Evolutionary conservation across 1,140 invertebrate genomes (phyloP).

Genomic region (Caenorhabditis elegans): DNA sequence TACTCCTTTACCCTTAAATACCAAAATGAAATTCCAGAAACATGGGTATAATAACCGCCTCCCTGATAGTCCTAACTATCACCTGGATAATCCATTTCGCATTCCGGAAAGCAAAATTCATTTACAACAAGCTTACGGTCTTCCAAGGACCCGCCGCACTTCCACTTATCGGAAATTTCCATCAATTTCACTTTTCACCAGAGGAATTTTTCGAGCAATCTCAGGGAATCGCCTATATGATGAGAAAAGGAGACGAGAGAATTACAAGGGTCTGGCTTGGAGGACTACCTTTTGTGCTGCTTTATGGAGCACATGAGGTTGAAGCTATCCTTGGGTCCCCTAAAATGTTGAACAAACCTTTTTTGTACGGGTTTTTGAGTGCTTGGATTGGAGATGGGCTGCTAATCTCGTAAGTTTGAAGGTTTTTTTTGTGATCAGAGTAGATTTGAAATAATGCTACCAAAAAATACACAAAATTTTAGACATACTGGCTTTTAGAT

Average conservation of each 20-base stretch:
- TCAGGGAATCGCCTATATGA: slow-evolving; percentile 65
- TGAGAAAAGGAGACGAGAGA: slow-evolving; percentile 49
- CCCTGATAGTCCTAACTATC: background rate
- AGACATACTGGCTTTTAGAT: too few species aligned
- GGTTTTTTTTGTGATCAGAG: background rate
- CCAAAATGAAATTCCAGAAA: background rate
- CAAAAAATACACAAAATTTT: too few species aligned
- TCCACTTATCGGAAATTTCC: slow-evolving; percentile 62
- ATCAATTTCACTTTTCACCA: slow-evolving; percentile 62
- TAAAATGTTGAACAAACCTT: slow-evolving; percentile 80
- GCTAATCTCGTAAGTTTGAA: slow-evolving; percentile 74
- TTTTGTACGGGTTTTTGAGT: slow-evolving; percentile 76
- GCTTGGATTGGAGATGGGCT: slow-evolving; percentile 83
- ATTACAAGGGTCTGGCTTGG: slow-evolving; percentile 62
- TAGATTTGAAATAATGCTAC: too few species aligned
- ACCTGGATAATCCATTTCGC: background rate
- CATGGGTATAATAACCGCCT: slow-evolving; percentile 13
- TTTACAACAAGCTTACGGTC: slow-evolving; percentile 32
- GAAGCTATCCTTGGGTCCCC: slow-evolving; percentile 75
- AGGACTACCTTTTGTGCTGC: slow-evolving; percentile 57
- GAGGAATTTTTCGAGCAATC: slow-evolving; percentile 66
- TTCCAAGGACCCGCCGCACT: slow-evolving; percentile 61
- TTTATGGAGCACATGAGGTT: slow-evolving; percentile 69
- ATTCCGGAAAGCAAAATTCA: slow-evolving; percentile 35
- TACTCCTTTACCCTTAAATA: too few species aligned